Conservation (phyloP, 2,113 vertebrate species). For the Plectropomus leopardus region DNA sequence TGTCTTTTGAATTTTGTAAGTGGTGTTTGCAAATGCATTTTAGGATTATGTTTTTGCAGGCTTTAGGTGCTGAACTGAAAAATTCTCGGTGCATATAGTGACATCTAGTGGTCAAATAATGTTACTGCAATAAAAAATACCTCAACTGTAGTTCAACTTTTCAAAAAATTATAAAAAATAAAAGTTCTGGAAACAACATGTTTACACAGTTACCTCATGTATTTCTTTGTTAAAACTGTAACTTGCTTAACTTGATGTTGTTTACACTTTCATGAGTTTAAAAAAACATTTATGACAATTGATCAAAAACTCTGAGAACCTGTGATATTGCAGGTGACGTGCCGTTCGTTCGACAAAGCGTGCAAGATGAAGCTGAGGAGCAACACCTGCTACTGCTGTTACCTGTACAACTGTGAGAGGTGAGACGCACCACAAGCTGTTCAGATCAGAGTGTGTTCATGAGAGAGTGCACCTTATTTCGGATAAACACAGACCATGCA, state of each 20-base stretch:
- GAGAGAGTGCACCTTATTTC: neutral
- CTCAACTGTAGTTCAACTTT: too few species aligned
- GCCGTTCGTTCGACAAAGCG: slow-evolving; percentile 81
- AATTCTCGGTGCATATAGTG: neutral
- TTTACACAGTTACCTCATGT: neutral
- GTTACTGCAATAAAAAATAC: slow-evolving; percentile 23
- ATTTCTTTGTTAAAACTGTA: neutral
- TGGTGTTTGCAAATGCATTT: neutral
- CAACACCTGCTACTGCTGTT: slow-evolving; percentile 97
- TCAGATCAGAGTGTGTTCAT: neutral
- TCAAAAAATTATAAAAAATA: neutral
- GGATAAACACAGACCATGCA: neutral
- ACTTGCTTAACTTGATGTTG: neutral
- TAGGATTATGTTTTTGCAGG: neutral
- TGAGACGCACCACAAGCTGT: slow-evolving; percentile 70
- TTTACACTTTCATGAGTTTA: neutral
- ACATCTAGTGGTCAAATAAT: slow-evolving; percentile 57
- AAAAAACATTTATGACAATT: neutral
- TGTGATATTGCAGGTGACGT: slow-evolving; percentile 86
- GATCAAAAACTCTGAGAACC: neutral
- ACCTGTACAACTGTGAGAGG: slow-evolving; percentile 93
- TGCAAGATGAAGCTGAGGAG: slow-evolving; percentile 91
- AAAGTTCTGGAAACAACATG: neutral
- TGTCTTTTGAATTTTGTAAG: neutral
- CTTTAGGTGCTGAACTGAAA: neutral